Evolutionary conservation across 30 jellyfish, hydroid and myxozoan species (phyloP), one percentile per base, ranked within the genome.

Genomic region (Catostylus mosaicus): DNA sequence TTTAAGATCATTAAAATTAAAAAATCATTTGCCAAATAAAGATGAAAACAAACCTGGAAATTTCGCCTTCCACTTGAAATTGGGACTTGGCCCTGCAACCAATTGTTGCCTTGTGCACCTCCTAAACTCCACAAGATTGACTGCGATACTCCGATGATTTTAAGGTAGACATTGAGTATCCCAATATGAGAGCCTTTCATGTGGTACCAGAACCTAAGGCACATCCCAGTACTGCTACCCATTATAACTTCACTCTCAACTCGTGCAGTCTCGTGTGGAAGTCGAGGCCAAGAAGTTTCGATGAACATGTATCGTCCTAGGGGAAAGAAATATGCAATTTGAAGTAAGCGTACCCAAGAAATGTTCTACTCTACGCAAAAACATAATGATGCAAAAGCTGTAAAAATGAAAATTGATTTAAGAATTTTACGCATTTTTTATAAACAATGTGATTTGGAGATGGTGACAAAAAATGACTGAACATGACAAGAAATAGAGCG

Each of bases 171-270:
- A 6, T 82, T 88, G 60, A 93, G 73, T 1, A 85, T 75, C 31
- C 98, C 98, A 23, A 93, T 82, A 50, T 93, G 95, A 10, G 96
- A 86, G 4, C 97, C 97, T 30, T 84, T 47, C 97, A 90, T 90
- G 78, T 90, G 96, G 72, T 90, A 90, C 97, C 97, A 90, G 78
- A 90, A 90, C 24, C 86, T 86, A 30, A 90, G 36, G 51, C 97
- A 90, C 45, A 32, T 78, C 0, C 97, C 97, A 20, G 87, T 36
- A 10, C 89, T 70, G 7, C 90, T 35, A 35, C 89, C 89, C 90
- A 88, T 89, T 8, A 90, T 47, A 31, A 77, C 80, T 75, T 90
- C 97, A 56, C 94, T 77, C 51, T 75, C 91, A 22, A 84, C 84
- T 32, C 76, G 70, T 1, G 97, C 96, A 59, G 70, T 77, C 78